Percentiles rank a stretch among this genome's conserved stretches.
These are phyloP conservation scores for Luehdorfia chinensis DNA, from an alignment of 1,140 invertebrate species.

Conservation along the genomic window DNA sequence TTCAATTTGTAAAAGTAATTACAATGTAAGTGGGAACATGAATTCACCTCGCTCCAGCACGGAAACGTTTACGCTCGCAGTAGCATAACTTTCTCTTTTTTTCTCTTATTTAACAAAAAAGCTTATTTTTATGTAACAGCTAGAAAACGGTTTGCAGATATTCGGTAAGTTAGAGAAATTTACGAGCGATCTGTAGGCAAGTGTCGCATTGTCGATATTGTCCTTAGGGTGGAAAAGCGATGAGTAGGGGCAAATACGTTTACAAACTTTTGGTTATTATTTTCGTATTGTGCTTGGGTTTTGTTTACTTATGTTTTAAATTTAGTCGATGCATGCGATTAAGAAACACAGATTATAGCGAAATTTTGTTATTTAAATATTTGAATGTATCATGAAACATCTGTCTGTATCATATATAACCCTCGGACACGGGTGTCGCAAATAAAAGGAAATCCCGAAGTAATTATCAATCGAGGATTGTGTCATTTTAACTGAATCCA, in stretches of 20 bases:
- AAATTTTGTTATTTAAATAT: too few relatives aligned
- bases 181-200: conserved; percentile 14
- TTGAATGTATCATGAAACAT: too few relatives aligned
- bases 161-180: conserved; percentile 16
- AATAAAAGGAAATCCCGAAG: too few relatives aligned
- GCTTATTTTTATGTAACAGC: conserved; percentile 17
- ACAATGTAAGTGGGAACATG: conserved; percentile 7
- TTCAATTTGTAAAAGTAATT: conserved; percentile 8
- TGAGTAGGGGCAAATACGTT: conserved; percentile 10
- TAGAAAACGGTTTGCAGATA: conserved; percentile 16
- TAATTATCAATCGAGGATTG: too few relatives aligned
- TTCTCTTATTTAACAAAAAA: conserved; percentile 13
- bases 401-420: too few relatives aligned
- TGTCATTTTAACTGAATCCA: too few relatives aligned
- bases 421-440: too few relatives aligned
- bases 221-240: conserved; percentile 11
- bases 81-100: conserved; percentile 6
- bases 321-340: too few relatives aligned
- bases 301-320: too few relatives aligned
- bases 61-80: conserved; percentile 12
- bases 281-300: too few relatives aligned
- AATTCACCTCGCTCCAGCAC: background rate
- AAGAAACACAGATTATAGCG: too few relatives aligned
- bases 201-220: conserved; percentile 16
- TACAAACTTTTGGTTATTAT: conserved; percentile 4